Conservation (phyloP, 1,140 invertebrate genomes). For the Argopecten irradians region DNA sequence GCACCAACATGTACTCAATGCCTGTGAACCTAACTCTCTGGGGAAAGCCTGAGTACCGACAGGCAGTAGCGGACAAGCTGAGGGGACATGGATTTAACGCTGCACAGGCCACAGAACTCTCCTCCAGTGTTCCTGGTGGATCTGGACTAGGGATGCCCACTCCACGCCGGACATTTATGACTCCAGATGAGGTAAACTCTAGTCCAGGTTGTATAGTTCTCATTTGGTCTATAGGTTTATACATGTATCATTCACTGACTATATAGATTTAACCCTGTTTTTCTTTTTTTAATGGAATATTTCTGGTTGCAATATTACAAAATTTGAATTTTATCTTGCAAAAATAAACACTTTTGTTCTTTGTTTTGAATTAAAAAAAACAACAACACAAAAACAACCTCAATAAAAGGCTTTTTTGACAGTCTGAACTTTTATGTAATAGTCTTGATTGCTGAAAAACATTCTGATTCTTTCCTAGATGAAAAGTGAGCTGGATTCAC, state of each 20-base stretch:
- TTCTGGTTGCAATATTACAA: too few relatives aligned
- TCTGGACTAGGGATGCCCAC: conserved; percentile 24
- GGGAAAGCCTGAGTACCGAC: conserved; percentile 53
- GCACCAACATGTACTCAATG: conserved; percentile 54
- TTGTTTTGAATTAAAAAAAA: too few relatives aligned
- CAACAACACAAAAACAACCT: too few relatives aligned
- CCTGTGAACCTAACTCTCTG: conserved; percentile 59
- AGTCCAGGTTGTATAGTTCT: neutral
- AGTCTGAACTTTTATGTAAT: too few relatives aligned
- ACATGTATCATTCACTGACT: too few relatives aligned
- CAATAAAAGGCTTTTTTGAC: too few relatives aligned
- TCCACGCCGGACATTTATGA: conserved; percentile 47
- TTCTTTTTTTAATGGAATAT: too few relatives aligned
- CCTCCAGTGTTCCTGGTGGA: neutral
- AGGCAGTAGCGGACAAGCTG: conserved; percentile 41
- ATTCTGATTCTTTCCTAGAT: conserved; percentile 52
- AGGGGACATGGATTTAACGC: conserved; percentile 40
- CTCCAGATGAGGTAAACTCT: conserved; percentile 53
- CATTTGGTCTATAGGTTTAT: neutral
- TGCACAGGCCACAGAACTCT: conserved; percentile 18
- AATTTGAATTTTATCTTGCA: too few relatives aligned
- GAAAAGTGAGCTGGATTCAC: conserved; percentile 60
- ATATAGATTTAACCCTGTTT: too few relatives aligned
- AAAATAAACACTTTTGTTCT: too few relatives aligned
- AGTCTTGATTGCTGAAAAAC: too few relatives aligned